Percentiles rank a stretch among this genome's conserved stretches.
Evolutionary conservation across 2,797 vertebrate genomes (phyloP).

Genomic region (Leptatherina wallacei): DNA sequence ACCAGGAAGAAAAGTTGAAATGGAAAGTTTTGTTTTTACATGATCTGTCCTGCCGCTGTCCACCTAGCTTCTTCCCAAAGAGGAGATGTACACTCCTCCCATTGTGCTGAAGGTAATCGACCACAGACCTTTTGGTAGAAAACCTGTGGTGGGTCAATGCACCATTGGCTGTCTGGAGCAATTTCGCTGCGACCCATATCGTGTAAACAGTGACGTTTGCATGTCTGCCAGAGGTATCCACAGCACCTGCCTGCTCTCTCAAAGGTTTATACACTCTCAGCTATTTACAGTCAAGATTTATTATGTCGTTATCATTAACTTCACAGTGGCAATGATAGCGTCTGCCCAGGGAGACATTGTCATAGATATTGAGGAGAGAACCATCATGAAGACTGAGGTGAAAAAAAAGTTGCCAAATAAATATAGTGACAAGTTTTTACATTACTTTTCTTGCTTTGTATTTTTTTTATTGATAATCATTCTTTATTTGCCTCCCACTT

Average conservation of each 20-base stretch:
- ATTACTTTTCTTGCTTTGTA: not conserved
- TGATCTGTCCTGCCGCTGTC: not conserved
- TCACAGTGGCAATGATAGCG: slow-evolving; percentile 85
- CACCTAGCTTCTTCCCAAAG: slow-evolving; percentile 92
- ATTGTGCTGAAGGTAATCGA: slow-evolving; percentile 96
- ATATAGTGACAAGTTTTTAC: not conserved
- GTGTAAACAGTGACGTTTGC: slow-evolving; percentile 73
- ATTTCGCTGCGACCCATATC: slow-evolving; percentile 93
- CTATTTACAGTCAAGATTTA: not conserved
- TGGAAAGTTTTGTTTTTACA: not conserved
- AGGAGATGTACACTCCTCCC: slow-evolving; percentile 94
- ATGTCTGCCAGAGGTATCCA: slow-evolving; percentile 89
- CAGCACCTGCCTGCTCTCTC: not conserved
- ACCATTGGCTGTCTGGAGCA: slow-evolving; percentile 90
- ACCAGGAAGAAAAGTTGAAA: not conserved
- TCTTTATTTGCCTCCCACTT: slow-evolving; percentile 36
- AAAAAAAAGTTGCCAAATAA: slow-evolving; percentile 3
- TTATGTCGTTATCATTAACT: slow-evolving; percentile 7
- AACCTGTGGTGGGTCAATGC: slow-evolving; percentile 95
- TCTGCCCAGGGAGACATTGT: slow-evolving; percentile 83
- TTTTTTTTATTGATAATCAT: not conserved
- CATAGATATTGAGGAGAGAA: slow-evolving; percentile 90
- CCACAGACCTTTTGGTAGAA: slow-evolving; percentile 94
- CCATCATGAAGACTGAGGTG: slow-evolving; percentile 89
- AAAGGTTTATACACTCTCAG: not conserved